These are phyloP conservation scores for Apeira syringaria DNA, from an alignment of 2,888 invertebrate genomes.

Conservation along the genomic window DNA sequence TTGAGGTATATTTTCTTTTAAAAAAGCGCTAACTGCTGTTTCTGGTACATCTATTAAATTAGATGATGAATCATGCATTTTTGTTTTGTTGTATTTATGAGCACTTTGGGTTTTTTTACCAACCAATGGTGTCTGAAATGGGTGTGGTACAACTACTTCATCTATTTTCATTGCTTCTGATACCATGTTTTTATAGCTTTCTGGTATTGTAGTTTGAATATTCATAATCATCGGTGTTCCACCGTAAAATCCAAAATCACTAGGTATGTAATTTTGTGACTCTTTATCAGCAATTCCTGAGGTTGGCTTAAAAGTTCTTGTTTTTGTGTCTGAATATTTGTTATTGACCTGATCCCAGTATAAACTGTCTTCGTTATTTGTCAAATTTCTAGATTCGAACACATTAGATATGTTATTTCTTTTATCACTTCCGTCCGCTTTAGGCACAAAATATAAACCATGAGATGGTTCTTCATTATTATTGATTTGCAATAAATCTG, in stretches of 20 bases:
- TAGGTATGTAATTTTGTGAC: conserved; percentile 13
- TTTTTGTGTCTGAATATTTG: not conserved
- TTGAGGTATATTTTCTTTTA: not conserved
- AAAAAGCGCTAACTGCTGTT: not conserved
- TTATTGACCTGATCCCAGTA: conserved; percentile 4
- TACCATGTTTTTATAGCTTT: not conserved
- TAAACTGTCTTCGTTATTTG: not conserved
- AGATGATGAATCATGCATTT: not conserved
- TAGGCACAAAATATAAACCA: not conserved
- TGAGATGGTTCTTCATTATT: not conserved
- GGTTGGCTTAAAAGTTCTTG: too few species aligned
- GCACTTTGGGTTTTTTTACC: not conserved
- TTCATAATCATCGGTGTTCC: conserved; percentile 21
- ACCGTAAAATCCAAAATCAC: conserved; percentile 21
- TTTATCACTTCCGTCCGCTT: too few species aligned
- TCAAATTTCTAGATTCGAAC: too few species aligned
- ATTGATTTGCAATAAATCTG: not conserved
- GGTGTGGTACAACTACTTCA: not conserved
- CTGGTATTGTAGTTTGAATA: not conserved
- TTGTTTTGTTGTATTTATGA: not conserved
- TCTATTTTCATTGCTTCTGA: not conserved
- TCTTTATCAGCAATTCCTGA: not conserved
- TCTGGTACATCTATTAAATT: not conserved
- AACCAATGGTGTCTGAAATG: conserved; percentile 11
- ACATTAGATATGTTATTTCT: too few species aligned